Conservation (phyloP, 2,888 invertebrate species). For the Branchellion lobata region DNA sequence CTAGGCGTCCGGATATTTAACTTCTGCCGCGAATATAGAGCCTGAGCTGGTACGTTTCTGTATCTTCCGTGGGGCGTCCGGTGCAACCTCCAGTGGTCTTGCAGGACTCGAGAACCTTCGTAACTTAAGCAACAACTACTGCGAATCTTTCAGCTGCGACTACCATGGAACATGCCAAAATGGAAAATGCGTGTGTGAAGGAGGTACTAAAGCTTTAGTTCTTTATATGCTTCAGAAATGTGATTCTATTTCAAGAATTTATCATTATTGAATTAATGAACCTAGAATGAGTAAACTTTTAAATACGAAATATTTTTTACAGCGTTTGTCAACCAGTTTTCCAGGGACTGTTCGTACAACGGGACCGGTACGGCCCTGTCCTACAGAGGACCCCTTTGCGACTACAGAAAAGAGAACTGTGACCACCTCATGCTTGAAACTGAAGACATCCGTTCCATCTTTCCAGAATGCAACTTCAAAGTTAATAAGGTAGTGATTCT, state of each 20-base stretch:
- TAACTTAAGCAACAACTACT: constrained; percentile 1
- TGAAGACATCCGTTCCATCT: constrained; percentile 17
- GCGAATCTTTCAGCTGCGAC: constrained; percentile 35
- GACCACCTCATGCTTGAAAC: background rate
- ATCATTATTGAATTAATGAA: too few species aligned
- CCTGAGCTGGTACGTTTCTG: constrained; percentile 32
- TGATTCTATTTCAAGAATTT: background rate
- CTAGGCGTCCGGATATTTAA: constrained; percentile 22
- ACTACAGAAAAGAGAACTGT: constrained; percentile 29
- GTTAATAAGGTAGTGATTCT: background rate
- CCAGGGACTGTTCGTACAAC: constrained; percentile 20
- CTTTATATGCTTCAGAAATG: background rate
- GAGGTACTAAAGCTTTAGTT: background rate
- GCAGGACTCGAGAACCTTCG: constrained; percentile 14
- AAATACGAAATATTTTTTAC: too few species aligned
- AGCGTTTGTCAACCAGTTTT: background rate
- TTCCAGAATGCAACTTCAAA: constrained; percentile 22
- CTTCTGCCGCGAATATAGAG: constrained; percentile 32
- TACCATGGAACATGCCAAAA: constrained; percentile 21
- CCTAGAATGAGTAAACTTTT: too few species aligned
- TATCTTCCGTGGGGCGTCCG: constrained; percentile 20
- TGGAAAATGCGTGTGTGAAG: background rate
- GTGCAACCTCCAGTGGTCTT: background rate
- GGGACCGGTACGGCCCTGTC: background rate
- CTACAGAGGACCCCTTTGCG: constrained; percentile 33